A percentile compares a stretch with the other conserved stretches of the same genome.
phyloP scores from a whole-genome alignment of 2,113 vertebrate species.

The Spea multiplicata region DNA sequence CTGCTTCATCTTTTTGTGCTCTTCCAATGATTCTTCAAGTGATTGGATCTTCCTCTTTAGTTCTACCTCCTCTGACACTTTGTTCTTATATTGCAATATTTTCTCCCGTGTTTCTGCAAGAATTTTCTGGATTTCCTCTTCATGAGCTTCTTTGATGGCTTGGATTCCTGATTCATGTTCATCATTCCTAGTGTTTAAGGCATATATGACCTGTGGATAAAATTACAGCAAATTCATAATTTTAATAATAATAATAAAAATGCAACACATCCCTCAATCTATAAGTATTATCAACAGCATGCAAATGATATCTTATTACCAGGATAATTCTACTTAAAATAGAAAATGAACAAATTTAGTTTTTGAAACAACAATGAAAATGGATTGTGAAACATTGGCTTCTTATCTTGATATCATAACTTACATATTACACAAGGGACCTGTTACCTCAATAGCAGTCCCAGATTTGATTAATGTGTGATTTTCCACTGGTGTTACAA shows the following conservation, averaged over 20 bases:
- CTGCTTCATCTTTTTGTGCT: conserved; percentile 91
- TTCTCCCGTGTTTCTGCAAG: conserved; percentile 95
- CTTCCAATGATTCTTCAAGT: conserved; percentile 92
- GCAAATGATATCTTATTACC: too few species aligned
- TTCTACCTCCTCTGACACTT: conserved; percentile 91
- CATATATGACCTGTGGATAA: conserved; percentile 88
- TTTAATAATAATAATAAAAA: neutral
- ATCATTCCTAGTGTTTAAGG: conserved; percentile 98
- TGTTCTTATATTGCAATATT: conserved; percentile 90
- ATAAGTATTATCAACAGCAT: too few species aligned
- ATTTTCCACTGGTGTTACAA: too few species aligned
- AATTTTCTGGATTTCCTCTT: conserved; percentile 98
- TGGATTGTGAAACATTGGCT: too few species aligned
- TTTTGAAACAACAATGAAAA: too few species aligned
- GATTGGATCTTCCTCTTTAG: conserved; percentile 90
- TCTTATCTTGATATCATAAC: too few species aligned
- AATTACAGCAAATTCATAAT: conserved; percentile 19
- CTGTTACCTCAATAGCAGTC: too few species aligned
- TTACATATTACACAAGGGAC: too few species aligned
- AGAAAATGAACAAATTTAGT: too few species aligned
- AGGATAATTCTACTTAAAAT: too few species aligned
- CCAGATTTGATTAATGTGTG: too few species aligned
- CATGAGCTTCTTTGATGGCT: conserved; percentile 96
- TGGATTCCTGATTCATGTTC: conserved; percentile 94
- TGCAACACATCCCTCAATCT: neutral